phyloP scores from a whole-genome alignment of 2,113 vertebrate genomes.

The Equus quagga region DNA sequence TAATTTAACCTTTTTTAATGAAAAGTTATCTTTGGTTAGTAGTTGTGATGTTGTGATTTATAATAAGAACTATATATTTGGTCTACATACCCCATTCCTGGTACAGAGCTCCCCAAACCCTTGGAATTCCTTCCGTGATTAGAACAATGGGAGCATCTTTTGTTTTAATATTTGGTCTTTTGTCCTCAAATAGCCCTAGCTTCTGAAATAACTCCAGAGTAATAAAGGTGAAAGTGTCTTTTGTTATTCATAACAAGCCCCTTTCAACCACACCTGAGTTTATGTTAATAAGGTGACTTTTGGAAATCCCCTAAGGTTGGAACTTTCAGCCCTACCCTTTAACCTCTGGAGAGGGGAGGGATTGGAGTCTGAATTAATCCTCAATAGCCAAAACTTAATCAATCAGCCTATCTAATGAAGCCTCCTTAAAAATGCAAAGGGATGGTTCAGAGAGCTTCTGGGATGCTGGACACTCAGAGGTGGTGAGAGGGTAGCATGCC shows the following conservation, averaged over 20 bases:
- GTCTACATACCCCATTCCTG: neutral
- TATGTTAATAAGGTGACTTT: neutral
- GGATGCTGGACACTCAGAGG: neutral
- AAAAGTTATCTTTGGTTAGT: neutral
- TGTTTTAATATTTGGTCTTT: neutral
- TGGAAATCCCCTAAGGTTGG: neutral
- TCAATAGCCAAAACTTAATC: neutral
- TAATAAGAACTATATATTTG: neutral
- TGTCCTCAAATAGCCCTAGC: neutral
- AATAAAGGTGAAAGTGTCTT: neutral
- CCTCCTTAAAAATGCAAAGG: neutral
- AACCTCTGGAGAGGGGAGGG: neutral
- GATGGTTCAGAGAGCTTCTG: neutral
- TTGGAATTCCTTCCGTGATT: neutral
- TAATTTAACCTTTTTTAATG: neutral
- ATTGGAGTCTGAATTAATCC: neutral
- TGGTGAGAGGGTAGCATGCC: neutral
- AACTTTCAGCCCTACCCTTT: neutral
- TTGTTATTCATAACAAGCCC: neutral
- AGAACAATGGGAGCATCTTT: neutral
- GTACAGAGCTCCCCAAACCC: neutral
- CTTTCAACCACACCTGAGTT: too few relatives aligned
- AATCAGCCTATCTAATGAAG: neutral
- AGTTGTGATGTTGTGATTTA: neutral
- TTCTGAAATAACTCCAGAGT: neutral